Conservation (phyloP, 1,140 invertebrate genomes). For the Trichogramma pretiosum region DNA sequence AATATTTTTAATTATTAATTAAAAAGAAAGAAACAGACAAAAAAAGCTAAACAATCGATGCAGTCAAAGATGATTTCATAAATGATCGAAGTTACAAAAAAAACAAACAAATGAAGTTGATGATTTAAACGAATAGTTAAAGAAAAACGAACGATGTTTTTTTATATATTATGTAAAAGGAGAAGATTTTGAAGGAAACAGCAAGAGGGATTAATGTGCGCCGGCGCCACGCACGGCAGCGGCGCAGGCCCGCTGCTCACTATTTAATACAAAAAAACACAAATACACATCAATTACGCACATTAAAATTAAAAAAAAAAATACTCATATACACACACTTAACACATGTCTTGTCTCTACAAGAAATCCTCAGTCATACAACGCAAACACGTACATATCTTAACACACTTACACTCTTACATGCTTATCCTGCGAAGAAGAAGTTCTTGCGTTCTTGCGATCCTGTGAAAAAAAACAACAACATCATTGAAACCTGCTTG, state of each 20-base stretch:
- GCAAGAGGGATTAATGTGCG: conserved; percentile 14
- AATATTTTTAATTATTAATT: conserved; percentile 46
- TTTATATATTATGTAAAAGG: too few species aligned
- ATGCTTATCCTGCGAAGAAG: neutral
- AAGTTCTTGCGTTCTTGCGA: neutral
- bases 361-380: neutral
- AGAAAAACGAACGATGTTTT: too few species aligned
- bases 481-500: conserved; percentile 2
- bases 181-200: conserved; percentile 7
- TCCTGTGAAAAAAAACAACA: neutral
- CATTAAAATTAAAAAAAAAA: too few species aligned
- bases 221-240: conserved; percentile 17
- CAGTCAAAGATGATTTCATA: conserved; percentile 44
- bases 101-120: neutral
- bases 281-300: too few species aligned
- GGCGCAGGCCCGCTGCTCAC: conserved; percentile 13
- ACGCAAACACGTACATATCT: conserved; percentile 1
- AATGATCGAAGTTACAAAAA: conserved; percentile 25
- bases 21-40: conserved; percentile 23
- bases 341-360: neutral
- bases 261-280: conserved; percentile 1
- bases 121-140: too few species aligned
- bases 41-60: conserved; percentile 32
- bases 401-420: neutral
- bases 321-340: neutral